Evolutionary conservation across 1,140 invertebrate species (phyloP).

Genomic region (Zaprionus davidi): DNA sequence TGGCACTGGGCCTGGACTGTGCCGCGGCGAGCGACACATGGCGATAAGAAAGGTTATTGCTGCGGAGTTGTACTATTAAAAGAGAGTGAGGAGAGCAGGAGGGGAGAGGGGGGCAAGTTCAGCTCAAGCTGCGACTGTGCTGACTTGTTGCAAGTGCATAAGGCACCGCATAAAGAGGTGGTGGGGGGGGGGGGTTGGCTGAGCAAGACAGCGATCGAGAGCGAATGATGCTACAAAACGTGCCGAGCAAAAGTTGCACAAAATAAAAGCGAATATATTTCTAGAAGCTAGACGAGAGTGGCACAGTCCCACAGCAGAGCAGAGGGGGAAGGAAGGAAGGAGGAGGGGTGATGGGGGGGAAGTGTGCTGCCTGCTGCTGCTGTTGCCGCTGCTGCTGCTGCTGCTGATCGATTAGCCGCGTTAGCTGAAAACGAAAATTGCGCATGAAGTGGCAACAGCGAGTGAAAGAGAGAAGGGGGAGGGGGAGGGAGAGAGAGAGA

Average conservation of each 20-base stretch:
- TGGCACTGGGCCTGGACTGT: conserved; percentile 5
- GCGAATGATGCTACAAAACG: conserved; percentile 44
- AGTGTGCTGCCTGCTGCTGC: neutral
- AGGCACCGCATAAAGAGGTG: conserved; percentile 4
- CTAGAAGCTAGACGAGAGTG: neutral
- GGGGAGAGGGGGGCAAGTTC: neutral
- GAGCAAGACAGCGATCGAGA: neutral
- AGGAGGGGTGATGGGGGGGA: neutral
- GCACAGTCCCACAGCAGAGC: neutral
- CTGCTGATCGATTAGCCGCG: conserved; percentile 75
- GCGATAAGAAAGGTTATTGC: conserved; percentile 74
- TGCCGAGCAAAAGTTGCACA: conserved; percentile 41
- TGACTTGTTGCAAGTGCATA: conserved; percentile 65
- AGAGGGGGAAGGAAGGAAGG: neutral
- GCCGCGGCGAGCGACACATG: conserved; percentile 42
- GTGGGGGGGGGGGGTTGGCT: neutral
- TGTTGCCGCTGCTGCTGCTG: conserved; percentile 22
- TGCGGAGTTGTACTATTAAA: conserved; percentile 50
- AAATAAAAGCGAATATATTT: conserved; percentile 40
- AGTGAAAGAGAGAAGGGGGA: neutral
- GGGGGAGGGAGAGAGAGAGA: conserved; percentile 20
- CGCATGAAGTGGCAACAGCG: conserved; percentile 79
- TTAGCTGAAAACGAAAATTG: conserved; percentile 77
- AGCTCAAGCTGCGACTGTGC: conserved; percentile 16
- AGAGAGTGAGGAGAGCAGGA: conserved; percentile 13